Evolutionary conservation across 1,140 invertebrate genomes (phyloP), one percentile per base, ranked within the genome.

Genomic region (Drosophila albomicans): DNA sequence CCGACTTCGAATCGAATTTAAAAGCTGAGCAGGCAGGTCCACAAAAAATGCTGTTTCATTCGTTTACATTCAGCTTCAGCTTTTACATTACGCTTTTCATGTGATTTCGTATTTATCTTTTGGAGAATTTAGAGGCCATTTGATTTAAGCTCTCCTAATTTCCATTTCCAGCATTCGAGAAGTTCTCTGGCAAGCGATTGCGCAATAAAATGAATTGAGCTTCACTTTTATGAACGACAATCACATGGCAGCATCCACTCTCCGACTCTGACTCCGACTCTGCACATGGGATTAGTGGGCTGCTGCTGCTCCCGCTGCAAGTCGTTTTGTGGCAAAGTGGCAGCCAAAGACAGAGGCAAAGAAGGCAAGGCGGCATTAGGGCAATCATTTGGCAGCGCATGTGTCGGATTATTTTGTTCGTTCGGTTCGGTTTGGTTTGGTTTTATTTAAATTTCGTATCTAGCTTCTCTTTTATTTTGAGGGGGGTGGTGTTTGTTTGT

Each of bases 391-490:
- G 79, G 75, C 72, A 86, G 82, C 82, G 79, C 79, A 90, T 89
- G 85, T 89, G 86, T 89, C 85, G 79, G 85, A 89, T 89, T 89
- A 89, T 85, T 89, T 85, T 85, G 81, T 89, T 84, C 68, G 56
- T 58, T 86, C 79, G 59, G 57, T 72, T 86, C 81, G 59, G 25
- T 63, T 63, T 28, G 16, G 25, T 52, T 43, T 41, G 32, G 32
- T 63, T 75, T 64, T 77, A 84, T 87, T 87, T 81, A 88, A 87
- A 87, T 87, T 87, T 70, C 48, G 30, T 56, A 65, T 43, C 28
- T 41, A 54, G 13, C 48, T 71, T 52, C 41, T 57, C 48, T 15
- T 67, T 51, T 16, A 25, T 79, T 79, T 75, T 78, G 49, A 57
- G 54, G 20, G 20, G 20, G 20, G 0, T 25, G 20, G 61, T 54